Evolutionary conservation across 2,888 invertebrate genomes (phyloP).

Genomic region (Rhingia rostrata): DNA sequence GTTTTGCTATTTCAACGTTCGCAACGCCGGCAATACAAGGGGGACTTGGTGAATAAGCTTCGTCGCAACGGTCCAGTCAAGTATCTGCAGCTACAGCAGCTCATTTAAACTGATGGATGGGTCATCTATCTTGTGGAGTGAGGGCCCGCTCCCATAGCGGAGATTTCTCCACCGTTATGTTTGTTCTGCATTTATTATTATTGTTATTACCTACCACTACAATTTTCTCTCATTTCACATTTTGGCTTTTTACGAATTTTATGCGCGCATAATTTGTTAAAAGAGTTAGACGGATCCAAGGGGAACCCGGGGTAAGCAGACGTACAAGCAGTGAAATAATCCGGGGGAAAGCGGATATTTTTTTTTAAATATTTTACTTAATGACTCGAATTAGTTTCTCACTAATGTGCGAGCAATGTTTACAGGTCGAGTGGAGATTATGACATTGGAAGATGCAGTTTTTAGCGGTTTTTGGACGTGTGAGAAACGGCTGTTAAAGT

Average conservation of each 20-base stretch:
- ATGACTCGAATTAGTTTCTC: constrained; percentile 61
- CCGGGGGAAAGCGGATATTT: constrained; percentile 50
- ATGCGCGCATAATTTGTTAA: constrained; percentile 63
- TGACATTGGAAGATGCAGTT: constrained; percentile 52
- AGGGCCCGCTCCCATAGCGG: constrained; percentile 29
- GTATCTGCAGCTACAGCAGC: constrained; percentile 24
- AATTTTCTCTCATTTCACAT: constrained; percentile 32
- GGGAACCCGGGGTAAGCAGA: neutral
- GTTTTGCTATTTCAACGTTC: constrained; percentile 24
- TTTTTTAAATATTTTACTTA: constrained; percentile 47
- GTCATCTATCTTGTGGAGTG: constrained; percentile 35
- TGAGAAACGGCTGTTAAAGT: constrained; percentile 42
- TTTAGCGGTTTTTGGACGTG: constrained; percentile 4
- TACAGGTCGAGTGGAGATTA: constrained; percentile 38
- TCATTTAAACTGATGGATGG: constrained; percentile 40
- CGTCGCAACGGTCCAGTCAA: constrained; percentile 16
- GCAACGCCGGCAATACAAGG: constrained; percentile 18
- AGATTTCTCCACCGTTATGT: constrained; percentile 62
- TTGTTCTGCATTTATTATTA: constrained; percentile 60
- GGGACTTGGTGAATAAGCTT: neutral
- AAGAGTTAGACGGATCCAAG: neutral
- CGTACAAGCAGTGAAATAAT: constrained; percentile 32
- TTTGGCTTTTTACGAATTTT: constrained; percentile 59
- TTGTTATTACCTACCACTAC: constrained; percentile 21
- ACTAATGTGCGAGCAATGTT: constrained; percentile 27